Conservation (phyloP, 2,888 invertebrate species). For the Brachypterus glaber region DNA sequence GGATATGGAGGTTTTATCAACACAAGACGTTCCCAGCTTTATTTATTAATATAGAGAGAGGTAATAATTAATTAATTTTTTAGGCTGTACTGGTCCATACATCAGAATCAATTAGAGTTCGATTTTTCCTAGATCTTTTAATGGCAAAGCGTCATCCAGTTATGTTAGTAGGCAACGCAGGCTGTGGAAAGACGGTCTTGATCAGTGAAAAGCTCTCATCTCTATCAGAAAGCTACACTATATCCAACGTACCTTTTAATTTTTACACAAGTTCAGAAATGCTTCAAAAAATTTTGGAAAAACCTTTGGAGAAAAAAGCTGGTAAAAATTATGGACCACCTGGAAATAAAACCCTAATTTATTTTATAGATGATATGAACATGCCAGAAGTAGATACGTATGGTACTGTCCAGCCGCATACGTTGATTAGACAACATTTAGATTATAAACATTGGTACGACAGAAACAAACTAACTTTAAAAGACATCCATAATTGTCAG, state of each 20-base stretch:
- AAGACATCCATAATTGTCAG: slow-evolving; percentile 95
- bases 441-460: slow-evolving; percentile 97
- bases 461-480: slow-evolving; percentile 74
- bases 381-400: slow-evolving; percentile 90
- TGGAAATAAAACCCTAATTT: slow-evolving; percentile 84
- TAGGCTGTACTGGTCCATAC: slow-evolving; percentile 88
- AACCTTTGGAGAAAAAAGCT: slow-evolving; percentile 92
- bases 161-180: slow-evolving; percentile 90
- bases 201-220: slow-evolving; percentile 61
- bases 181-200: slow-evolving; percentile 87
- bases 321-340: slow-evolving; percentile 91
- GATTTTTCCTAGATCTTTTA: slow-evolving; percentile 80
- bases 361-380: slow-evolving; percentile 96
- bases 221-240: slow-evolving; percentile 75
- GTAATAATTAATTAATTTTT: too few relatives aligned
- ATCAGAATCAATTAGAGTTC: slow-evolving; percentile 81
- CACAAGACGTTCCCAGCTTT: too few relatives aligned
- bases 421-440: slow-evolving; percentile 87
- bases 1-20: too few relatives aligned
- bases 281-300: slow-evolving; percentile 87
- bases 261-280: slow-evolving; percentile 93
- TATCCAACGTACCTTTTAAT: slow-evolving; percentile 91
- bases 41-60: too few relatives aligned
- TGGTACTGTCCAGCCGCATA: slow-evolving; percentile 94
- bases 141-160: slow-evolving; percentile 85